phyloP scores from a whole-genome alignment of 1,140 invertebrate genomes.

The Zaprionus kolodkinae region DNA sequence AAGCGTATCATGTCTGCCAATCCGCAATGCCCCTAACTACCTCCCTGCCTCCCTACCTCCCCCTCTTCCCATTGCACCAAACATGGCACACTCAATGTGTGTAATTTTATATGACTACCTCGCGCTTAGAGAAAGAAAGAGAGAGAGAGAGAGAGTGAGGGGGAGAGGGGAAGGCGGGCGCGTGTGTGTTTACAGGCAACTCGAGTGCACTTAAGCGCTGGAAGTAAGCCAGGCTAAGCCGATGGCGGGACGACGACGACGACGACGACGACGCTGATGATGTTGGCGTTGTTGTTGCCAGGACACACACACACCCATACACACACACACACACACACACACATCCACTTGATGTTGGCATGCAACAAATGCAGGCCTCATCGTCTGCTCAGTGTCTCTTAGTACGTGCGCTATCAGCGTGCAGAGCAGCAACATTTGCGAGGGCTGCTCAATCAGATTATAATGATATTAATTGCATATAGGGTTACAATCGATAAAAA shows the following conservation, averaged over 20 bases:
- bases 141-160: too few species aligned
- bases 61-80: not conserved
- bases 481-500: not conserved
- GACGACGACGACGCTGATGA: not conserved
- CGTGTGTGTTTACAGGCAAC: slow-evolving; percentile 76
- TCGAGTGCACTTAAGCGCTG: slow-evolving; percentile 77
- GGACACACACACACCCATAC: not conserved
- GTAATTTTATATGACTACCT: slow-evolving; percentile 45
- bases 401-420: slow-evolving; percentile 46
- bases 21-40: not conserved
- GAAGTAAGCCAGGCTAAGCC: slow-evolving; percentile 58
- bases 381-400: slow-evolving; percentile 17
- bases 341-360: slow-evolving; percentile 31
- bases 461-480: too few species aligned
- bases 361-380: slow-evolving; percentile 46
- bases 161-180: slow-evolving; percentile 16
- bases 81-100: slow-evolving; percentile 25
- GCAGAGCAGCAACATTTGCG: slow-evolving; percentile 13
- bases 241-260: slow-evolving; percentile 28
- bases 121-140: slow-evolving; percentile 25
- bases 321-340: not conserved
- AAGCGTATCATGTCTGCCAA: slow-evolving; percentile 70
- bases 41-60: not conserved
- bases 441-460: slow-evolving; percentile 7
- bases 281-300: slow-evolving; percentile 29